These are phyloP conservation scores for Drosophila simulans DNA, from an alignment of 1,140 invertebrate species.

Conservation along the genomic window DNA sequence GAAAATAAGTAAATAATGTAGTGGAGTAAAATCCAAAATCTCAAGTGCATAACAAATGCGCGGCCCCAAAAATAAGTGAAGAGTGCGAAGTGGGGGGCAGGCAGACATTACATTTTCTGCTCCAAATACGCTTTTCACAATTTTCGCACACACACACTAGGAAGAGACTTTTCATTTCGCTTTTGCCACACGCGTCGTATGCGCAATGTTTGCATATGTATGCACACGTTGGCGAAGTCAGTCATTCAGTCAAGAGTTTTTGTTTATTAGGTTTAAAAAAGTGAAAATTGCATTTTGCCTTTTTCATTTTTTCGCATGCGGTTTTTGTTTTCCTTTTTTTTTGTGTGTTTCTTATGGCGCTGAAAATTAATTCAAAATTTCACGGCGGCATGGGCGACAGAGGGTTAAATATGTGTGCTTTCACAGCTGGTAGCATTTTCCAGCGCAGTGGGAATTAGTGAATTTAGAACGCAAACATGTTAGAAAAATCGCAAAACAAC, in stretches of 20 bases:
- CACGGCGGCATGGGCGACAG: slow-evolving; percentile 16
- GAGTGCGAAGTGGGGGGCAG: slow-evolving; percentile 14
- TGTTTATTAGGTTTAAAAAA: slow-evolving; percentile 62
- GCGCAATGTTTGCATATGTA: slow-evolving; percentile 66
- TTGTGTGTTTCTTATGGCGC: slow-evolving; percentile 61
- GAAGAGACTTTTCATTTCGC: slow-evolving; percentile 65
- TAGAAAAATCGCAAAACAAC: too few species aligned
- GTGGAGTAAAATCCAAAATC: slow-evolving; percentile 25
- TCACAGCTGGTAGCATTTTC: slow-evolving; percentile 15
- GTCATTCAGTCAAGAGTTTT: slow-evolving; percentile 50
- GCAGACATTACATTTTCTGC: slow-evolving; percentile 79
- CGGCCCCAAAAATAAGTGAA: slow-evolving; percentile 22
- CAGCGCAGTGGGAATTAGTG: neutral
- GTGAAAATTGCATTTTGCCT: slow-evolving; percentile 77
- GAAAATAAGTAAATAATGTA: slow-evolving; percentile 9
- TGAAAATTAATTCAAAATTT: slow-evolving; percentile 60
- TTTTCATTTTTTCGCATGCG: slow-evolving; percentile 1
- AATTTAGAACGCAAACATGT: neutral
- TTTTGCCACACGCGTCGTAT: slow-evolving; percentile 70
- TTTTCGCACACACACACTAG: slow-evolving; percentile 53
- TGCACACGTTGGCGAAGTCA: slow-evolving; percentile 47
- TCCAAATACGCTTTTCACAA: slow-evolving; percentile 81
- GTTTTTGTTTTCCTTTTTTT: neutral
- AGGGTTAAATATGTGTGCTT: slow-evolving; percentile 17
- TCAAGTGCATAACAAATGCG: slow-evolving; percentile 44